Base-by-base conservation (phyloP, 2,113 vertebrate species). In the Okapia johnstoni region DNA sequence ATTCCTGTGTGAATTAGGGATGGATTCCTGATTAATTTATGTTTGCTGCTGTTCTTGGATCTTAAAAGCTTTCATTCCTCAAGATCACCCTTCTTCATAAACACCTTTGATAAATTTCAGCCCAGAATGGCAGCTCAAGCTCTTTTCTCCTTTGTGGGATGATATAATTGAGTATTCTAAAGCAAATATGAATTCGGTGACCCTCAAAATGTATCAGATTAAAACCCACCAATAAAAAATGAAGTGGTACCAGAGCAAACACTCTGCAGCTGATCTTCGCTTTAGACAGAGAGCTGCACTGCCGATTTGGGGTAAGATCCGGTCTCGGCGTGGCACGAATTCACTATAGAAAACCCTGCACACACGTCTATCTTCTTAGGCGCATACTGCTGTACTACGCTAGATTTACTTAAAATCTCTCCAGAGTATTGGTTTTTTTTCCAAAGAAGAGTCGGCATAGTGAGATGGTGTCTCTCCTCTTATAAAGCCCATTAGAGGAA, bases 401-500 rank as follows among this genome's bases (percentile, higher is more conserved):
- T 80, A 97, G 91, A 87, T 28, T 91, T 61, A 23, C 84, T 70
- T 95, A 52, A 76, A 61, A 61, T 94, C 60, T 97, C 87, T 84
- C 85, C 95, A 93, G 96, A 96, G 63, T 88, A 98, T 87, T 85
- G 96, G 97, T 96, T 94, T 93, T 94, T 94, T 43, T 16, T 58
- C 2, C 2, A n/a, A 52, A 77, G 84, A 98, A 98, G 98, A 97
- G 98, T 90, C 93, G 96, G 55, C 97, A 83, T 83, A 97, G 90
- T 1, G 13, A 90, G 85, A 87, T 28, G 46, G 95, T 73, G 30
- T 93, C 93, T 96, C 50, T 96, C 63, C 95, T 98, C 92, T 46
- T 79, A 10, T 3, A 95, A 73, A 85, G 97, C 95, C 98, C 93
- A 88, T 96, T 80, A 97, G 97, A 96, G 90, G 95, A 96, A 96